Conservation (phyloP, 2,888 invertebrate genomes). For the Criorhina ranunculi region DNA sequence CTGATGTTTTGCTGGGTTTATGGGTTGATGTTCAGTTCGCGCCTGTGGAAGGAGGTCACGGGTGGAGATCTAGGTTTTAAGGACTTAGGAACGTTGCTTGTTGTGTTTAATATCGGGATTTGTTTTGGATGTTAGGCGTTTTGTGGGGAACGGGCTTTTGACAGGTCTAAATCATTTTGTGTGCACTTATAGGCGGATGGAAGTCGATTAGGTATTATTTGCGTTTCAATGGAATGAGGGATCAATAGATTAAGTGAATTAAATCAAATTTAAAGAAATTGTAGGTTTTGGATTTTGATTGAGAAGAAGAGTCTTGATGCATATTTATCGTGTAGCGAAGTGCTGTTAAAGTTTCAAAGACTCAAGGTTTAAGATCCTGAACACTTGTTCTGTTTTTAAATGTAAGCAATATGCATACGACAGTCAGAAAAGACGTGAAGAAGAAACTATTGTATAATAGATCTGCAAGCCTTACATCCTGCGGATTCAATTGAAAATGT, state of each 20-base stretch:
- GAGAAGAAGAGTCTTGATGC: background rate
- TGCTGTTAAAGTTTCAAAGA: no score
- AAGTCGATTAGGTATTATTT: conserved; percentile 21
- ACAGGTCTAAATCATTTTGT: conserved; percentile 16
- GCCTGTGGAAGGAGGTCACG: background rate
- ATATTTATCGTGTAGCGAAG: no score
- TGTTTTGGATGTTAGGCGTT: conserved; percentile 10
- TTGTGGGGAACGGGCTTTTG: background rate
- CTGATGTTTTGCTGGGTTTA: conserved; percentile 61
- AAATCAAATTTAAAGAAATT: background rate
- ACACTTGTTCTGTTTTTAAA: no score
- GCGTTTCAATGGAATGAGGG: background rate
- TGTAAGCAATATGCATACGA: no score
- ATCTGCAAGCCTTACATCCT: no score
- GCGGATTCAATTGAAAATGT: no score
- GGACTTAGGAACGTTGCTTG: conserved; percentile 36
- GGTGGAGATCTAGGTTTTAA: conserved; percentile 13
- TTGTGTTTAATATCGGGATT: conserved; percentile 34
- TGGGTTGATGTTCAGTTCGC: conserved; percentile 23
- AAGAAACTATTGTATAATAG: no score
- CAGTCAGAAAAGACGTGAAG: no score
- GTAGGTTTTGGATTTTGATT: background rate
- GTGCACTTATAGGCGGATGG: conserved; percentile 15
- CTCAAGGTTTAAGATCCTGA: no score
- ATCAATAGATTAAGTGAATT: conserved; percentile 30